phyloP scores from a whole-genome alignment of 2,113 vertebrate species.

The Lophotis ruficrista region DNA sequence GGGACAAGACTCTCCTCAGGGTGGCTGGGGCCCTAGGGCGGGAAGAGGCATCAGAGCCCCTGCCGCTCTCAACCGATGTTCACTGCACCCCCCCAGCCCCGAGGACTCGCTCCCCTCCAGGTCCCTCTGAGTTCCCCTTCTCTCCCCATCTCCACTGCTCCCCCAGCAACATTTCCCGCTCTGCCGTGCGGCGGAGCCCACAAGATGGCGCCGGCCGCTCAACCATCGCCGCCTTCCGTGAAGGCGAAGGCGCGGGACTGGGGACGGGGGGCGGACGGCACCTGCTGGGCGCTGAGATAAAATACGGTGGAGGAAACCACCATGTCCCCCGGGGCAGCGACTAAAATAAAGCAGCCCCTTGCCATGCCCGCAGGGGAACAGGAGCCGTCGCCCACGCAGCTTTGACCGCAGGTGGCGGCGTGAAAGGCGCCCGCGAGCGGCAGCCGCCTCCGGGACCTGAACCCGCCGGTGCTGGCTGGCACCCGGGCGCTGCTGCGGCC shows the following conservation, averaged over 20 bases:
- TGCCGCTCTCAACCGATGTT: background rate
- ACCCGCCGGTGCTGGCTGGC: background rate
- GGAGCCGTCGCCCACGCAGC: background rate
- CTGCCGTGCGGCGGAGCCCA: background rate
- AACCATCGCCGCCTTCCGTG: background rate
- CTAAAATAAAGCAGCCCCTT: background rate
- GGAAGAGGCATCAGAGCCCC: background rate
- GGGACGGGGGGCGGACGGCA: background rate
- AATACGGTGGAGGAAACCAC: fast-evolving
- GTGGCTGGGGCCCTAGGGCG: fast-evolving
- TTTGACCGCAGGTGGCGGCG: background rate
- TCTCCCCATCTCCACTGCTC: background rate
- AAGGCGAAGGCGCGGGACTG: background rate
- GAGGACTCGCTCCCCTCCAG: background rate
- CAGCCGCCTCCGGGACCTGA: background rate
- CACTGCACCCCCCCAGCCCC: background rate
- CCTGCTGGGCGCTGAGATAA: background rate
- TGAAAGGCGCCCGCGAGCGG: background rate
- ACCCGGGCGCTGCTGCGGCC: too few species aligned
- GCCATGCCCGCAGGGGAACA: background rate
- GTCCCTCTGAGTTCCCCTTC: too few species aligned
- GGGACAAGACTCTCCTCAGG: fast-evolving
- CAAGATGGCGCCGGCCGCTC: constrained; percentile 52
- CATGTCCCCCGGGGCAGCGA: background rate
- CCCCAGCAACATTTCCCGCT: background rate